Evolutionary conservation across 2,797 vertebrate genomes (phyloP).

Genomic region (Novumbra hubbsi): DNA sequence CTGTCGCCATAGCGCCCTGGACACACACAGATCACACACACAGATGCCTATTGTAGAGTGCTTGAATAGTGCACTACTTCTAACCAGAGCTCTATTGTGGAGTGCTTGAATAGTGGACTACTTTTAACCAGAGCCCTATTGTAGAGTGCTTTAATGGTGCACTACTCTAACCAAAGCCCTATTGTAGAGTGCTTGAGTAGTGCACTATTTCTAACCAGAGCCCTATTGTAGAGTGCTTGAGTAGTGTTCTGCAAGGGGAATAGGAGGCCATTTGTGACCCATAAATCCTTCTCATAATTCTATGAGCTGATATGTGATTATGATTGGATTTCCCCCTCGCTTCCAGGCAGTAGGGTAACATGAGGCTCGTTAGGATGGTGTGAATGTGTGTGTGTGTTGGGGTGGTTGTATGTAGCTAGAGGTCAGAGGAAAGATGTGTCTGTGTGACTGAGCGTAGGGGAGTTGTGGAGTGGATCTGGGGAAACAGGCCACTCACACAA

Average conservation of each 20-base stretch:
- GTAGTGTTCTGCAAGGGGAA: no score
- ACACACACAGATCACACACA: background rate
- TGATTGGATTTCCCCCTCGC: conserved; percentile 70
- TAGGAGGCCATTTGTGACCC: conserved; percentile 27
- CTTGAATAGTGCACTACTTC: no score
- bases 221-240: no score
- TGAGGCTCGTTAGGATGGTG: conserved; percentile 55
- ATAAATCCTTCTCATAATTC: conserved; percentile 71
- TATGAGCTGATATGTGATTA: conserved; percentile 70
- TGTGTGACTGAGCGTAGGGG: conserved; percentile 50
- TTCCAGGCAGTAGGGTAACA: conserved; percentile 73
- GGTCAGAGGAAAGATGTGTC: conserved; percentile 71
- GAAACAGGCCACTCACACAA: conserved; percentile 23
- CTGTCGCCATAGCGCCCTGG: background rate
- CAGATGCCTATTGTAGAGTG: background rate
- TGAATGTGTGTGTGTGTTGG: background rate
- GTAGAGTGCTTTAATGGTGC: no score
- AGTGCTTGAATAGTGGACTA: no score
- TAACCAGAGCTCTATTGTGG: no score
- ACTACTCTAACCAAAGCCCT: no score
- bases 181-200: no score
- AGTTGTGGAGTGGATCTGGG: conserved; percentile 14
- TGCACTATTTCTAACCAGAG: no score
- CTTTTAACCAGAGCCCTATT: no score
- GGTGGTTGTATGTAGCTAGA: conserved; percentile 45